Percentiles rank a stretch among this genome's conserved stretches.
These are phyloP conservation scores for Smittia sp. DNA, from an alignment of 2,888 invertebrate species.

Conservation along the genomic window DNA sequence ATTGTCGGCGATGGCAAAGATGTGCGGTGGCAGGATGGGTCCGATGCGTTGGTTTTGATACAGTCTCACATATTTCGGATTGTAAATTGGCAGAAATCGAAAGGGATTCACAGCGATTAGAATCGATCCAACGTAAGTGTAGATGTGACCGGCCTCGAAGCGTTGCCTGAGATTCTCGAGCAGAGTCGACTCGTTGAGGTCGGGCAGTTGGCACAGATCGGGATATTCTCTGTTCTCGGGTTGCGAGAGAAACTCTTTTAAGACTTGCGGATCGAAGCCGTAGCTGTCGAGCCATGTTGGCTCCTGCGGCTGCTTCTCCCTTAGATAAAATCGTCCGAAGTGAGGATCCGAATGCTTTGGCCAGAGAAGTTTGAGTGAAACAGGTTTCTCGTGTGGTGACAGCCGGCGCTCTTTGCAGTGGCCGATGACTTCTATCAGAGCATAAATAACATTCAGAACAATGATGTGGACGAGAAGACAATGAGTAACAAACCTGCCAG, in stretches of 20 bases:
- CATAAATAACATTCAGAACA: too few relatives aligned
- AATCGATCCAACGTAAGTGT: constrained; percentile 94
- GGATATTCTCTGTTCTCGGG: constrained; percentile 93
- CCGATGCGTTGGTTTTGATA: constrained; percentile 91
- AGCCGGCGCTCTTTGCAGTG: constrained; percentile 91
- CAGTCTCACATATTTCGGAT: constrained; percentile 93
- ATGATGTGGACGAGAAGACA: too few relatives aligned
- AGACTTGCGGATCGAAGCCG: constrained; percentile 85
- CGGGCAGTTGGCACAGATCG: constrained; percentile 88
- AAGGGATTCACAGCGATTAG: constrained; percentile 93
- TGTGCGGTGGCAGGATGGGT: constrained; percentile 91
- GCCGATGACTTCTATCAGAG: constrained; percentile 81
- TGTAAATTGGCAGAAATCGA: constrained; percentile 95
- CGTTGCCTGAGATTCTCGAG: constrained; percentile 85
- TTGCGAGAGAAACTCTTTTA: constrained; percentile 88
- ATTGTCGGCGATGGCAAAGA: constrained; percentile 93
- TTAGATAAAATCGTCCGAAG: constrained; percentile 70
- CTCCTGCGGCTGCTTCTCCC: constrained; percentile 69
- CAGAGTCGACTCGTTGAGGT: constrained; percentile 89
- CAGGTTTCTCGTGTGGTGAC: constrained; percentile 75
- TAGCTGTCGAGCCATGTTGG: constrained; percentile 84
- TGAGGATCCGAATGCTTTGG: constrained; percentile 61
- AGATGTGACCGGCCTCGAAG: constrained; percentile 89
- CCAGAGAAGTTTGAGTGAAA: constrained; percentile 80
- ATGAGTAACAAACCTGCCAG: too few relatives aligned